A percentile compares a stretch with the other conserved stretches of the same genome.
Conservation (phyloP, 1,140 invertebrate species). For the Gonatopus flavifemur region DNA sequence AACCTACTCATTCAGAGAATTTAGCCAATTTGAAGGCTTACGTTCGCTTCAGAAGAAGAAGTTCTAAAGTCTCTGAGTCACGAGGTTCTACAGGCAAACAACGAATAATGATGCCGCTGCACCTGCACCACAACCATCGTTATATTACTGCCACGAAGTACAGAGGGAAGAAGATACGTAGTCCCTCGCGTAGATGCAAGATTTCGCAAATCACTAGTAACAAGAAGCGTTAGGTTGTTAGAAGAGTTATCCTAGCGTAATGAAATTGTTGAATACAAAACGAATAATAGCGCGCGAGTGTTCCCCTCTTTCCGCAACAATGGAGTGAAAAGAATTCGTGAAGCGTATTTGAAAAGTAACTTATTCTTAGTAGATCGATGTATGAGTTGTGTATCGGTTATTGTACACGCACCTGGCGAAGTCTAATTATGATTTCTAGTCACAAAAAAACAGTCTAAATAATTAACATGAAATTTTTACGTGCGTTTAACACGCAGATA, state of each 20-base stretch:
- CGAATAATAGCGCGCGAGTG: slow-evolving; percentile 33
- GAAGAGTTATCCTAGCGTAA: slow-evolving; percentile 42
- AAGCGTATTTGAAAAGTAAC: slow-evolving; percentile 4
- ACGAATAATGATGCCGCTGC: not conserved
- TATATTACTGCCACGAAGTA: not conserved
- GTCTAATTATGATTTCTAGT: too few relatives aligned
- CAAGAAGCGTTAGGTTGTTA: slow-evolving; percentile 42
- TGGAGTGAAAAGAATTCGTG: slow-evolving; percentile 16
- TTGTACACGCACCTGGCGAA: too few relatives aligned
- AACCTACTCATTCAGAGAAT: slow-evolving; percentile 15
- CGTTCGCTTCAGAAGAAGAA: not conserved
- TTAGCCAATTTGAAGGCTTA: slow-evolving; percentile 10
- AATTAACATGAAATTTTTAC: slow-evolving; percentile 10
- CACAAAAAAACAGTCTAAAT: too few relatives aligned
- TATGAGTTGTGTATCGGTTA: too few relatives aligned
- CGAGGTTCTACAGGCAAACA: not conserved
- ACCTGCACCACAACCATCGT: slow-evolving; percentile 12
- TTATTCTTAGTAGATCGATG: too few relatives aligned
- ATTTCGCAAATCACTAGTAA: slow-evolving; percentile 42
- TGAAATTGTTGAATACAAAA: slow-evolving; percentile 45
- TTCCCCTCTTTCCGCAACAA: slow-evolving; percentile 15
- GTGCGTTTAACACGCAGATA: slow-evolving; percentile 5
- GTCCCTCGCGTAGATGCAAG: slow-evolving; percentile 17
- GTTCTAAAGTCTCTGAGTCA: slow-evolving; percentile 10
- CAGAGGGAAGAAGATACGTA: not conserved